Percentiles rank a stretch among this genome's conserved stretches.
Evolutionary conservation across 2,888 invertebrate genomes (phyloP).

Genomic region (Strigamia maritima): DNA sequence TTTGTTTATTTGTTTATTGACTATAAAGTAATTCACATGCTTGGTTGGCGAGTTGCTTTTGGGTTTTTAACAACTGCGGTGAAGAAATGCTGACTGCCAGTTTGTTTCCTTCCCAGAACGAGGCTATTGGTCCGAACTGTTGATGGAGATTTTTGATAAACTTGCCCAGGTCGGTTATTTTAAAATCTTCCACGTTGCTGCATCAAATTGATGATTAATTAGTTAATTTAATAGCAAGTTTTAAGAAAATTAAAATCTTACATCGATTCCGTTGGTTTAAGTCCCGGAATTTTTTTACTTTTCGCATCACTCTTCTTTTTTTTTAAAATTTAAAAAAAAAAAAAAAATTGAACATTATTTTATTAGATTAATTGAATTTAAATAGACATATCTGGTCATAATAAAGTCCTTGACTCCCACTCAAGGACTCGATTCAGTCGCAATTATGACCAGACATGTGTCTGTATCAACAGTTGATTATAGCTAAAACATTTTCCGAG

Average conservation of each 20-base stretch:
- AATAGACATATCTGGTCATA: no score
- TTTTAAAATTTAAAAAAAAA: no score
- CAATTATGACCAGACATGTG: no score
- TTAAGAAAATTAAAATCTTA: no score
- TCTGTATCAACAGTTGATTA: no score
- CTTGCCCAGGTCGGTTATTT: constrained; percentile 42
- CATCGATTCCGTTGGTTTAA: not conserved
- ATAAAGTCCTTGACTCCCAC: no score
- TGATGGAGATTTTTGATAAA: constrained; percentile 51
- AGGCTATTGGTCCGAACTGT: constrained; percentile 51
- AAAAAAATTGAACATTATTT: not conserved
- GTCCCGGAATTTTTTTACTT: not conserved
- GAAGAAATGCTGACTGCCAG: constrained; percentile 52
- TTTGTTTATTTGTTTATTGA: not conserved
- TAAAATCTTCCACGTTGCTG: not conserved
- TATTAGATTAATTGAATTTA: not conserved
- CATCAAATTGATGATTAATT: not conserved
- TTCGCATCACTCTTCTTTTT: not conserved
- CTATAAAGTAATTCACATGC: not conserved
- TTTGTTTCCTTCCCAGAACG: constrained; percentile 52
- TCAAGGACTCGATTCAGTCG: no score
- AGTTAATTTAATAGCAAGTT: no score
- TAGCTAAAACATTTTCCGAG: no score
- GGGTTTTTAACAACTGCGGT: constrained; percentile 50
- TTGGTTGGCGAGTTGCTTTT: not conserved